Conservation (phyloP, 2,113 vertebrate species). For the Coregonus clupeaformis region DNA sequence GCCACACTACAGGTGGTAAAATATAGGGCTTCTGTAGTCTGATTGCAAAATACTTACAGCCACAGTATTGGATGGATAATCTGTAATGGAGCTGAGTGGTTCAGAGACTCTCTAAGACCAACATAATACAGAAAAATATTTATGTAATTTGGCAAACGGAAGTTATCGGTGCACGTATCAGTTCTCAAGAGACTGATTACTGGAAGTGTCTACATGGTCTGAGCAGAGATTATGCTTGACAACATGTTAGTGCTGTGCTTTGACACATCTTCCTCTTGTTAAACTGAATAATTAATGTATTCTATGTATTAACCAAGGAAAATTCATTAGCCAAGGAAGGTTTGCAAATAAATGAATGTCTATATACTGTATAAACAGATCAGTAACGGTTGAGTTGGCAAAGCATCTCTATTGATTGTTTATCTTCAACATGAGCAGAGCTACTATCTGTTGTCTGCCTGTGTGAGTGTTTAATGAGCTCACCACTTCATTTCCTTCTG, state of each 20-base stretch:
- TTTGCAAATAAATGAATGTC: conserved; percentile 30
- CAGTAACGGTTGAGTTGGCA: neutral
- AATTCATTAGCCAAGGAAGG: conserved; percentile 45
- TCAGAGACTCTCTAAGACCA: neutral
- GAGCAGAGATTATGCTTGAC: conserved; percentile 27
- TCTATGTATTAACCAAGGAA: too few relatives aligned
- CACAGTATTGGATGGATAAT: too few relatives aligned
- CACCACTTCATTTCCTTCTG: neutral
- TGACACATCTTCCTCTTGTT: conserved; percentile 55
- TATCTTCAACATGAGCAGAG: conserved; percentile 16
- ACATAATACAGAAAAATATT: neutral
- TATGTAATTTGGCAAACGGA: neutral
- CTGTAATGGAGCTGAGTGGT: neutral
- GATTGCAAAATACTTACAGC: neutral
- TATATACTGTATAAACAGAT: neutral
- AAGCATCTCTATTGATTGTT: conserved; percentile 21
- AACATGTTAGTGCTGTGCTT: conserved; percentile 34
- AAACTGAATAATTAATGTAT: conserved; percentile 56
- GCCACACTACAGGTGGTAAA: neutral
- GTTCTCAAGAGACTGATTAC: conserved; percentile 7
- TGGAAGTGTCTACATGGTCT: neutral
- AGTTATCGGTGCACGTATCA: neutral
- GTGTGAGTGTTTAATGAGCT: conserved; percentile 32
- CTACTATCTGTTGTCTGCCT: conserved; percentile 7
- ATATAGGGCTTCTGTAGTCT: neutral